Percentiles rank a stretch among this genome's conserved stretches.
phyloP scores from a whole-genome alignment of 2,888 invertebrate species.

The Xylota sylvarum region DNA sequence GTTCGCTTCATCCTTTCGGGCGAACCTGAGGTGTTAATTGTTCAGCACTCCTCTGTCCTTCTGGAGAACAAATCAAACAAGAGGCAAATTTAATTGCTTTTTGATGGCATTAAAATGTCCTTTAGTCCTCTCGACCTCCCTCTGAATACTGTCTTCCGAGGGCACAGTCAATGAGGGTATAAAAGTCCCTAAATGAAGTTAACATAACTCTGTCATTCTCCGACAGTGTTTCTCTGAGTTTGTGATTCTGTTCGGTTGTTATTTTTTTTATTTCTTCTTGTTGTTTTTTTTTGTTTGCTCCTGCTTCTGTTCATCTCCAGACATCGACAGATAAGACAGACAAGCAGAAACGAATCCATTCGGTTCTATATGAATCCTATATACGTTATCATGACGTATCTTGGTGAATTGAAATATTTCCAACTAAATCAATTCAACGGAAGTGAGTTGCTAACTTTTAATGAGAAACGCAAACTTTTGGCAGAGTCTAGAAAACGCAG shows the following conservation, averaged over 20 bases:
- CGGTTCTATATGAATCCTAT: constrained; percentile 13
- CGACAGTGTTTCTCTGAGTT: constrained; percentile 37
- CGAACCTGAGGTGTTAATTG: constrained; percentile 69
- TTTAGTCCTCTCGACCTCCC: neutral
- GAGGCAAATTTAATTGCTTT: constrained; percentile 82
- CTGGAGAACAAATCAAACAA: constrained; percentile 65
- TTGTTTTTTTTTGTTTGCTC: neutral
- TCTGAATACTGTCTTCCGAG: neutral
- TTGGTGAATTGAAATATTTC: constrained; percentile 70
- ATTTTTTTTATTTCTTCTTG: neutral
- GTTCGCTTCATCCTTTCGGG: constrained; percentile 4
- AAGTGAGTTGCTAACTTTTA: constrained; percentile 73
- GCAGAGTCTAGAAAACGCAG: constrained; percentile 37
- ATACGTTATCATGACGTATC: constrained; percentile 66
- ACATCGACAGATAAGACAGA: constrained; percentile 3
- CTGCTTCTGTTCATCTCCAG: neutral
- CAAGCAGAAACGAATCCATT: constrained; percentile 5
- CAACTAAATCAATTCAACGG: constrained; percentile 70
- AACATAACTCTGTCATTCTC: constrained; percentile 63
- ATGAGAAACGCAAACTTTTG: constrained; percentile 57
- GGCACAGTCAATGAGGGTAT: constrained; percentile 45
- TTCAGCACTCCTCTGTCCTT: constrained; percentile 49
- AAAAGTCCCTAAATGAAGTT: constrained; percentile 66
- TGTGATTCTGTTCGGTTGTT: constrained; percentile 21
- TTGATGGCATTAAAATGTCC: constrained; percentile 80